These are phyloP conservation scores for Danionella cerebrum DNA, from an alignment of 2,113 vertebrate genomes.

Conservation along the genomic window DNA sequence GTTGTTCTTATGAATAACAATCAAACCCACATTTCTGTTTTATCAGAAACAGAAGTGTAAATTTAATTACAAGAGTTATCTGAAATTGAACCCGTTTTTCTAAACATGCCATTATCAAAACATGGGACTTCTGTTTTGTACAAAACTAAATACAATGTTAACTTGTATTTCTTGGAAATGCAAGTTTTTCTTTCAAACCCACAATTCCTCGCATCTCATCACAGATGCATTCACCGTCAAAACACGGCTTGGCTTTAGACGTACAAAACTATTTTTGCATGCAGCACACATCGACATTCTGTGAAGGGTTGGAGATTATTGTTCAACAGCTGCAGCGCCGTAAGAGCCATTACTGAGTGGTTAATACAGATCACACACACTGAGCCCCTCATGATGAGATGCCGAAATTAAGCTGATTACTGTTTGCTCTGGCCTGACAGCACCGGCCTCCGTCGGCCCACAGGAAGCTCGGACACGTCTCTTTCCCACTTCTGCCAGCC, in stretches of 20 bases:
- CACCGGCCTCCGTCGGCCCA: constrained; percentile 26
- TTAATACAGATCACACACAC: constrained; percentile 11
- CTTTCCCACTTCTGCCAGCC: background rate
- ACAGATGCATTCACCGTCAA: no score
- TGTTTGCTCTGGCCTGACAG: constrained; percentile 19
- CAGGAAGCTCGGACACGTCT: background rate
- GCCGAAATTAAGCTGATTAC: constrained; percentile 20
- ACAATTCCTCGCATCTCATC: no score
- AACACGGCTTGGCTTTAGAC: background rate
- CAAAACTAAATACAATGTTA: no score
- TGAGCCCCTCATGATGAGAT: constrained; percentile 14
- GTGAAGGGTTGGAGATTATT: background rate
- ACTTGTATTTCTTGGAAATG: no score
- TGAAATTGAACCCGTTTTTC: no score
- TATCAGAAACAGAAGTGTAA: no score
- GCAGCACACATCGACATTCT: background rate
- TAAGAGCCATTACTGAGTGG: background rate
- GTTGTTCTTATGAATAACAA: no score
- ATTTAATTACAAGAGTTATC: no score
- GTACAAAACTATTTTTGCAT: background rate
- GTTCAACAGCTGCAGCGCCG: background rate
- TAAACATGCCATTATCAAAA: no score
- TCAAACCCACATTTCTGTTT: no score
- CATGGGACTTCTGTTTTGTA: no score
- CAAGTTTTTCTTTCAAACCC: no score